Base-by-base conservation (phyloP, 2,113 vertebrate genomes). In the Carassius gibelio region DNA sequence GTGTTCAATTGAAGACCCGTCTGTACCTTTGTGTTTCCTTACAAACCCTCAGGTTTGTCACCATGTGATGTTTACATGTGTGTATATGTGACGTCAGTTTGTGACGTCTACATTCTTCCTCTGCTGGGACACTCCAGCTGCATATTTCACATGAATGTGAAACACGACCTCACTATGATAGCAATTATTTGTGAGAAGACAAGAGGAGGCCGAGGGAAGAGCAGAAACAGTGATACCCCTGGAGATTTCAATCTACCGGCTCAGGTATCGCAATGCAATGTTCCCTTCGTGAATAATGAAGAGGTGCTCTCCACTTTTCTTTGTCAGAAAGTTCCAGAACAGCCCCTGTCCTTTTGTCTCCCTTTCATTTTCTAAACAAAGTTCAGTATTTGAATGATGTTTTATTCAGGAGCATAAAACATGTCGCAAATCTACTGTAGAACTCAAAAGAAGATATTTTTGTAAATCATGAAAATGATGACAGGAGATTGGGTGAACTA, bases 281-380 rank as follows among this genome's bases (percentile, higher is more conserved):
- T 88, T 86, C 78, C 76, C 85, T 76, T 89, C 0, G 7, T 90
- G 71, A 88, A 91, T 87, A 79, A 91, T 87, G 72, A 81, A 90
- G 30, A 62, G 66, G 55, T 7, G 26, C 82, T 80, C 30, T 64
- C 55, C 5, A 74, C 14, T 69, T 61, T 59, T 61, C 19, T 19
- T 55, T 57, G 10, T 42, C 57, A 42, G 59, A 84, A 81, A n/a
- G 17, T 45, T 87, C 82, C 19, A 71, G 81, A 75, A 52, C n/a
- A 38, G 21, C 34, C 42, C 30, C 50, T 59, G 13, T 66, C 57
- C 48, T 66, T 26, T 45, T 34, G 23, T 23, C 21, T 45, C 81
- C 23, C 36, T 30, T 82, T 69, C 62, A 52, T 50, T 36, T 71
- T 71, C 68, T 71, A 19, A 71, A 68, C 64, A 69, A 36, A 36